phyloP scores from a whole-genome alignment of 2,797 vertebrate species.

The Tarsius wallacei region DNA sequence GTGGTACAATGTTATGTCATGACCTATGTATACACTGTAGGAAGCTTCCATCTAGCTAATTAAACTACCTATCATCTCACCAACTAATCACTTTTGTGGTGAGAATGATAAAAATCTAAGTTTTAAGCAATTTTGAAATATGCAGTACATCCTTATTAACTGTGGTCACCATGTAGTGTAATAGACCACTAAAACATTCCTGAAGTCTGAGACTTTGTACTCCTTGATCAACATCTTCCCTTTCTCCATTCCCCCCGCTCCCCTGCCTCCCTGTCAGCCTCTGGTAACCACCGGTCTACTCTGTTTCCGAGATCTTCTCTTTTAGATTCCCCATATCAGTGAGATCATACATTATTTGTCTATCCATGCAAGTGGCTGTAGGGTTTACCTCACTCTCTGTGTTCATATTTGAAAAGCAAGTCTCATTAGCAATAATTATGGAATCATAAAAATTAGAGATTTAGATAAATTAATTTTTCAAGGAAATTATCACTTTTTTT shows the following conservation, averaged over 20 bases:
- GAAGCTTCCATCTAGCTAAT: background rate
- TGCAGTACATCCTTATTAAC: background rate
- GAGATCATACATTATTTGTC: background rate
- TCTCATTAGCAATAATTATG: background rate
- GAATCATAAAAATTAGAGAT: constrained; percentile 13
- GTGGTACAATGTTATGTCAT: no score
- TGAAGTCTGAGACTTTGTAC: background rate
- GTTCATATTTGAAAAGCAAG: background rate
- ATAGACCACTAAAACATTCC: background rate
- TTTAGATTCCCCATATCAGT: background rate
- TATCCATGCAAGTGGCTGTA: background rate
- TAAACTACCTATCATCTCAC: background rate
- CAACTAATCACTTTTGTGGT: background rate
- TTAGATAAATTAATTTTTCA: background rate
- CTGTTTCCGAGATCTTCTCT: background rate
- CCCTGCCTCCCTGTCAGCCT: background rate
- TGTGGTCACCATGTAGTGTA: no score
- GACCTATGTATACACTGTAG: background rate
- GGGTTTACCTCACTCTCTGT: background rate
- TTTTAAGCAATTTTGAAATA: background rate
- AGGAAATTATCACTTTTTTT: background rate
- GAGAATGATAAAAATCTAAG: background rate
- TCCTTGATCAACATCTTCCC: background rate
- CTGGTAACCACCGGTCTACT: background rate
- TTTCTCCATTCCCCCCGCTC: background rate